phyloP scores from a whole-genome alignment of 2,797 vertebrate species.

The Falco berigora region DNA sequence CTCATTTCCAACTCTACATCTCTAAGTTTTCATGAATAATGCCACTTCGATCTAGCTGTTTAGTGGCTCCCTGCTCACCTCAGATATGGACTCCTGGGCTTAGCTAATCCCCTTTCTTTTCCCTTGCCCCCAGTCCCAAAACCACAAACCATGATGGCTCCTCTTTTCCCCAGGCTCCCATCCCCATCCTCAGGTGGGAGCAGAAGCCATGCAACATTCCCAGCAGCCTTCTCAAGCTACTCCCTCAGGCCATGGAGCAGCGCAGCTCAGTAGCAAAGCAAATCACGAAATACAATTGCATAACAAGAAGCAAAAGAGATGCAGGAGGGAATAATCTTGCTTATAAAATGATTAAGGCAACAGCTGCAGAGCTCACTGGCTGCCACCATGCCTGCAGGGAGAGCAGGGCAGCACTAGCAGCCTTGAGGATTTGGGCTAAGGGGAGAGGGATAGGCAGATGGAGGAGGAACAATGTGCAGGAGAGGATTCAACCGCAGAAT shows the following conservation, averaged over 20 bases:
- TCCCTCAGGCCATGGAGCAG: not conserved
- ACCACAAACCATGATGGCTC: not conserved
- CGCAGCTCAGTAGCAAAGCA: not conserved
- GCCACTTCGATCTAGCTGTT: not conserved
- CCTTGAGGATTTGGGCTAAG: not conserved
- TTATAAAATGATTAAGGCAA: not conserved
- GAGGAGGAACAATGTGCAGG: not conserved
- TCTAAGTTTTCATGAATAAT: conserved; percentile 1
- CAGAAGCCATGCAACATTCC: not conserved
- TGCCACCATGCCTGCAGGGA: not conserved
- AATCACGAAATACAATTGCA: not conserved
- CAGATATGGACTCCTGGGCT: not conserved
- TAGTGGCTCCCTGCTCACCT: not conserved
- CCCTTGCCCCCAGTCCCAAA: not conserved
- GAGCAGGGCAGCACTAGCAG: not conserved
- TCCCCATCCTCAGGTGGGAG: not conserved
- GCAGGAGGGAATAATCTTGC: not conserved
- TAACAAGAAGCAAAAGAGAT: not conserved
- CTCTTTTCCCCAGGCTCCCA: not conserved
- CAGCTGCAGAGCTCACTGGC: not conserved
- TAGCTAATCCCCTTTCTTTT: not conserved
- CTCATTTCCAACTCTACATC: conserved; percentile 3
- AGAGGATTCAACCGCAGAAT: not conserved
- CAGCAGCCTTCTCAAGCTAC: not conserved
- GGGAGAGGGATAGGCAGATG: not conserved